These are phyloP conservation scores for Cathartes aura DNA, from an alignment of 2,113 vertebrate genomes.

Conservation along the genomic window DNA sequence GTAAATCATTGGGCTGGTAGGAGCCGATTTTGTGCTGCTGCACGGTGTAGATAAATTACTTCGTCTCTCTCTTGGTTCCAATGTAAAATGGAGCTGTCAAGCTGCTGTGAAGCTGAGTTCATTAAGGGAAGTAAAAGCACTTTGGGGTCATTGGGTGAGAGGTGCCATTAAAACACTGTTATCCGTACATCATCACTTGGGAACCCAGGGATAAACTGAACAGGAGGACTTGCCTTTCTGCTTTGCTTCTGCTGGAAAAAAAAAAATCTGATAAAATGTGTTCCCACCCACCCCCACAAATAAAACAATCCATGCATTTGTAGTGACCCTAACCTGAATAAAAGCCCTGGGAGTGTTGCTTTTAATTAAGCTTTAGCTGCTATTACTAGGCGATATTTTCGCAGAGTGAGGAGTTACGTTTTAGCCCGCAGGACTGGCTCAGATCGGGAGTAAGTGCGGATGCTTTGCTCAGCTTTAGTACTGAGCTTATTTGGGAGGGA, in stretches of 20 bases:
- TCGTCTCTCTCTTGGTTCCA: background rate
- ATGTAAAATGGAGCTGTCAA: background rate
- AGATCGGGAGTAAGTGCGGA: background rate
- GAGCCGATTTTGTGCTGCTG: background rate
- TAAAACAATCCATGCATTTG: background rate
- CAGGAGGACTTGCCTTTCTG: background rate
- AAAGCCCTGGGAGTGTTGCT: background rate
- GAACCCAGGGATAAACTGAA: background rate
- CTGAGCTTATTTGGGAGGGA: background rate
- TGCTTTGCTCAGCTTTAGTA: background rate
- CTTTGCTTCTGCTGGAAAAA: background rate
- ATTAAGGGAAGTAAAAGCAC: constrained; percentile 9
- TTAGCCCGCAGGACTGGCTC: background rate
- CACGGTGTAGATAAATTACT: background rate
- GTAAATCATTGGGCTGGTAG: background rate
- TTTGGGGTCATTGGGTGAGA: background rate
- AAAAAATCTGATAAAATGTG: background rate
- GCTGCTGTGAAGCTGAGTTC: background rate
- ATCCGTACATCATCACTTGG: background rate
- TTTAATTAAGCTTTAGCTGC: background rate
- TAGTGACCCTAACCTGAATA: background rate
- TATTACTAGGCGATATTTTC: background rate
- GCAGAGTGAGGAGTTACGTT: background rate
- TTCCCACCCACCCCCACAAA: background rate
- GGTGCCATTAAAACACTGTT: background rate